phyloP scores from a whole-genome alignment of 2,888 invertebrate species.

The Clitarchus hookeri region DNA sequence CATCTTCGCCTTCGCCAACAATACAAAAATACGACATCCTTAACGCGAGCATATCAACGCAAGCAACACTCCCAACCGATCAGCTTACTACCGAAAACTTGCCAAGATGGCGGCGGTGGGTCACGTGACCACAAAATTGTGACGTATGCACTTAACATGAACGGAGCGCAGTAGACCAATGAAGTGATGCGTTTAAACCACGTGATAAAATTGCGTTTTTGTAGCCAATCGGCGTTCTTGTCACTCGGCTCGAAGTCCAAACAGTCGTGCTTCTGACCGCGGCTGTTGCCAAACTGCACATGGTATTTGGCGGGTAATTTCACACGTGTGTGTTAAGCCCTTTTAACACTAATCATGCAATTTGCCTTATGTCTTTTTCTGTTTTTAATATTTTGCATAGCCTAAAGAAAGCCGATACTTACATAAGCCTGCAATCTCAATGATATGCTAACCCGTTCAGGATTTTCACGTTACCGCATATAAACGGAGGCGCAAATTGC shows the following conservation, averaged over 20 bases:
- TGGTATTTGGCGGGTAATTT: neutral
- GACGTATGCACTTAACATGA: slow-evolving; percentile 48
- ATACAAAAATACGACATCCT: neutral
- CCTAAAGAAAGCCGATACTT: neutral
- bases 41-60: neutral
- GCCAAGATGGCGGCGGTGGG: slow-evolving; percentile 64
- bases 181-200: slow-evolving; percentile 33
- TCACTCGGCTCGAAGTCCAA: neutral
- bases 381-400: neutral
- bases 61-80: neutral
- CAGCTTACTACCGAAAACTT: slow-evolving; percentile 56
- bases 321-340: neutral
- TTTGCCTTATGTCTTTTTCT: neutral
- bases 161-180: slow-evolving; percentile 40
- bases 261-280: neutral
- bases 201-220: slow-evolving; percentile 39
- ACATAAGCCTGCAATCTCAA: neutral
- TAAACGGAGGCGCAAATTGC: too few species aligned
- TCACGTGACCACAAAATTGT: slow-evolving; percentile 62
- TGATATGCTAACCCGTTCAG: neutral
- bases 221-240: slow-evolving; percentile 36
- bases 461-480: too few species aligned
- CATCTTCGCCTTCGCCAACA: neutral
- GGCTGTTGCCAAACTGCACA: neutral
- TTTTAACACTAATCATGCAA: neutral